Conservation (phyloP, 92 coral and sea anemone species). For the Pocillopora grandis region DNA sequence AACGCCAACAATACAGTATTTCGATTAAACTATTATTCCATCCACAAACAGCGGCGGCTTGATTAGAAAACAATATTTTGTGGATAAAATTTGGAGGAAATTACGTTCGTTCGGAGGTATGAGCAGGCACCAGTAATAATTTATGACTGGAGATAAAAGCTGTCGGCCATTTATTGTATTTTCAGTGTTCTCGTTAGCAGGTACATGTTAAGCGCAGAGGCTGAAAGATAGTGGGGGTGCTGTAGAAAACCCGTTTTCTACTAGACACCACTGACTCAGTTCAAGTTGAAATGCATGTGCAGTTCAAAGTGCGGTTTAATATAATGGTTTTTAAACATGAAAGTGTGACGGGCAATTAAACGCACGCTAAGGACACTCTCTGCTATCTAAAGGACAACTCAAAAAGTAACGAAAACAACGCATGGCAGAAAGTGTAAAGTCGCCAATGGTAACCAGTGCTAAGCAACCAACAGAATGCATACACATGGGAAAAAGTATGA, state of each 20-base stretch:
- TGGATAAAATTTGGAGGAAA: slow-evolving; percentile 3
- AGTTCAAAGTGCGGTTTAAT: too few relatives aligned
- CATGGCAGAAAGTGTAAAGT: too few relatives aligned
- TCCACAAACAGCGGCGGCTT: slow-evolving; percentile 18
- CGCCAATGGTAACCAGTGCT: too few relatives aligned
- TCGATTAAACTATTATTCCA: neutral
- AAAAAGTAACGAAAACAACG: too few relatives aligned
- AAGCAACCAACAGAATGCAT: too few relatives aligned
- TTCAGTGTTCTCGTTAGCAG: neutral
- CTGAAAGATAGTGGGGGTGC: neutral
- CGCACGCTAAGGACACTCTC: too few relatives aligned
- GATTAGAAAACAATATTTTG: slow-evolving; percentile 14
- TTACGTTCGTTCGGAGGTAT: slow-evolving; percentile 42
- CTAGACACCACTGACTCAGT: too few relatives aligned
- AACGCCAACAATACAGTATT: neutral
- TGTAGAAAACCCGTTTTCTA: neutral
- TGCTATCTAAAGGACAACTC: too few relatives aligned
- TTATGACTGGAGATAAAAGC: slow-evolving; percentile 3
- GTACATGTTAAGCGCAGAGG: slow-evolving; percentile 11
- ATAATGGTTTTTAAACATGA: too few relatives aligned
- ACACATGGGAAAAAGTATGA: too few relatives aligned
- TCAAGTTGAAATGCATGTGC: too few relatives aligned
- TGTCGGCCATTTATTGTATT: slow-evolving; percentile 3
- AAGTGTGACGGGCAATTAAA: too few relatives aligned
- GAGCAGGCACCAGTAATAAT: slow-evolving; percentile 30